Percentiles rank a stretch among this genome's conserved stretches.
Conservation (phyloP, 2,113 vertebrate genomes). For the Bothrops jararaca region DNA sequence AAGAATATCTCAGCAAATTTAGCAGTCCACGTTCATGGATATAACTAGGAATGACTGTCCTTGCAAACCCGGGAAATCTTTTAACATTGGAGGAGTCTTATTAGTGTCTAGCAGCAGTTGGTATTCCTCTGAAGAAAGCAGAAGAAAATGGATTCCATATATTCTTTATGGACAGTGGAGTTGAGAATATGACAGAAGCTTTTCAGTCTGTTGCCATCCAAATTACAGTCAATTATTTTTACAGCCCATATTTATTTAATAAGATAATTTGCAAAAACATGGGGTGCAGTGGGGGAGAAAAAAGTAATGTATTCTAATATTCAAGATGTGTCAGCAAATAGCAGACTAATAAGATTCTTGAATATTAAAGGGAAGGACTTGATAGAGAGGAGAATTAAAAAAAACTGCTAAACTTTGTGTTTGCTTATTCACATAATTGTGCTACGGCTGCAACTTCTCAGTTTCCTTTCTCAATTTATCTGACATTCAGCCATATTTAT, state of each 20-base stretch:
- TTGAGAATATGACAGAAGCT: slow-evolving; percentile 6
- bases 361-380: not conserved
- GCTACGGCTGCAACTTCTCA: not conserved
- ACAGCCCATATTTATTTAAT: not conserved
- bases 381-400: not conserved
- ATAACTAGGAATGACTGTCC: not conserved
- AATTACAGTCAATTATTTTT: not conserved
- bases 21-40: not conserved
- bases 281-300: not conserved
- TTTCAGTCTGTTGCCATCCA: not conserved
- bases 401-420: slow-evolving; percentile 25
- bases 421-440: slow-evolving; percentile 1
- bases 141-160: not conserved
- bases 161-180: not conserved
- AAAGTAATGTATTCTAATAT: slow-evolving; percentile 1
- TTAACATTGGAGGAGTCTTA: not conserved
- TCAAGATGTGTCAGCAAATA: not conserved
- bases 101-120: not conserved
- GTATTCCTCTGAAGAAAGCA: not conserved
- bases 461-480: not conserved
- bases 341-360: not conserved
- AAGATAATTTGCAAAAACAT: not conserved
- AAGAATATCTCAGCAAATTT: not conserved
- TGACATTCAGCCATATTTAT: too few relatives aligned
- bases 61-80: not conserved